Evolutionary conservation across 1,140 invertebrate genomes (phyloP), one percentile per base, ranked within the genome.

Genomic region (Papilio dardanus): DNA sequence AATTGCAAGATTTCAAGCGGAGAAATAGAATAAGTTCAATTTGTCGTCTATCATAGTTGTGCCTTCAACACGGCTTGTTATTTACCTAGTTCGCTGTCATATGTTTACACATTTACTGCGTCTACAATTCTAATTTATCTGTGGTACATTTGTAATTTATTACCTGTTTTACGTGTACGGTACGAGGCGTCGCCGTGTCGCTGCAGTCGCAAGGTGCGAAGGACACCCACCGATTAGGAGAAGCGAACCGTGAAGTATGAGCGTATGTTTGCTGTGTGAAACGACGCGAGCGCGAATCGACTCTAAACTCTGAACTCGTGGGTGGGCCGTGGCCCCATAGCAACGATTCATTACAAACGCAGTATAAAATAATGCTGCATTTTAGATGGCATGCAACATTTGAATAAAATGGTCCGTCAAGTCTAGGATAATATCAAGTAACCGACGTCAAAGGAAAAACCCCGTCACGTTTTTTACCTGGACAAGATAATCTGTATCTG

Each of bases 211-310:
- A 28, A 71, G 42, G 69, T 71, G 69, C 42, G 69, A 71, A 71
- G 69, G 69, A 71, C 69, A 71, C 42, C 69, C 69, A 71, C 69
- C 42, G 69, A 71, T 71, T 71, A 71, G 42, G 69, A 5, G 69
- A 71, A 54, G 28, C 69, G 69, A 71, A 54, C 10, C 28, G 40
- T 54, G 28, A 71, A 28, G 69, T 71, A 71, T n/a, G 50, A 8
- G 21, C 19, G 31, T 33, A 71, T 21, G 24, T 31, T 71, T 35
- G 40, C 69, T 24, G 42, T 71, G 30, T 71, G 33, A 67, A 67
- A 3, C 2, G 16, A 35, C 65, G 33, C 30, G 16, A 31, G 16
- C 42, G 42, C 54, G 54, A 58, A 58, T 58, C 21, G 7, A 58
- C 54, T 12, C n/a, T 4, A 14, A n/a, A 21, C 46, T 58, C 54